A percentile compares a stretch with the other conserved stretches of the same genome.
Conservation (phyloP, 1,140 invertebrate species). For the Bombus confusus region DNA sequence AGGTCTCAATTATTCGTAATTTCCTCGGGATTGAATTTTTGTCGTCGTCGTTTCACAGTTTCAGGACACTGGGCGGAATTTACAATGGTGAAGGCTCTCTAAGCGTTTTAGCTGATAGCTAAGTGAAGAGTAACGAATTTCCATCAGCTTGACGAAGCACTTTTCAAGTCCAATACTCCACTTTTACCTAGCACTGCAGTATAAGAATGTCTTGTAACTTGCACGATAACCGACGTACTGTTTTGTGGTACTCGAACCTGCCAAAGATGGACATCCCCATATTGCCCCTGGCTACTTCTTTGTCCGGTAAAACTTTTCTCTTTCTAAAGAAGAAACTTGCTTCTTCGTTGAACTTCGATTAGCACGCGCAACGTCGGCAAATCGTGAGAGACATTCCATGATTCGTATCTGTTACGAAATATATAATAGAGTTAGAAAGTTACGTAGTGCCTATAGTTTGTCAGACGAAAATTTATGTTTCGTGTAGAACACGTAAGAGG, state of each 20-base stretch:
- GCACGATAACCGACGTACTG: constrained; percentile 10
- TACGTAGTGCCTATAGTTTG: neutral
- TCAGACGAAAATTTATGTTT: neutral
- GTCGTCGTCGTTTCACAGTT: neutral
- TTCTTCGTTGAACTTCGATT: constrained; percentile 32
- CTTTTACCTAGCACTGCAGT: constrained; percentile 52
- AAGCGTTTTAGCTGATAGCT: constrained; percentile 50
- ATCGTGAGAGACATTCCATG: neutral
- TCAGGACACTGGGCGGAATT: neutral
- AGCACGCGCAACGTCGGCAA: neutral
- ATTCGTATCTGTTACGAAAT: neutral
- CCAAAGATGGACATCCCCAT: constrained; percentile 43
- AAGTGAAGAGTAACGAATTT: constrained; percentile 64
- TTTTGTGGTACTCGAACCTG: constrained; percentile 43
- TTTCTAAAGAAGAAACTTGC: neutral
- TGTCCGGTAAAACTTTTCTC: constrained; percentile 39
- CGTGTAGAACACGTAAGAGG: too few relatives aligned
- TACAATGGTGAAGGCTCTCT: constrained; percentile 32
- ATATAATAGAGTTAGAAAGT: neutral
- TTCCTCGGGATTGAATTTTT: neutral
- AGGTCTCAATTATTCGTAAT: neutral
- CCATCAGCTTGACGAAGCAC: constrained; percentile 64
- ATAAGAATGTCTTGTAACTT: constrained; percentile 53
- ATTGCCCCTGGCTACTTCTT: constrained; percentile 40
- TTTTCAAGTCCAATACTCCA: constrained; percentile 60